Evolutionary conservation across 2,113 vertebrate species (phyloP), one percentile per base, ranked within the genome.

Genomic region (Cariama cristata): DNA sequence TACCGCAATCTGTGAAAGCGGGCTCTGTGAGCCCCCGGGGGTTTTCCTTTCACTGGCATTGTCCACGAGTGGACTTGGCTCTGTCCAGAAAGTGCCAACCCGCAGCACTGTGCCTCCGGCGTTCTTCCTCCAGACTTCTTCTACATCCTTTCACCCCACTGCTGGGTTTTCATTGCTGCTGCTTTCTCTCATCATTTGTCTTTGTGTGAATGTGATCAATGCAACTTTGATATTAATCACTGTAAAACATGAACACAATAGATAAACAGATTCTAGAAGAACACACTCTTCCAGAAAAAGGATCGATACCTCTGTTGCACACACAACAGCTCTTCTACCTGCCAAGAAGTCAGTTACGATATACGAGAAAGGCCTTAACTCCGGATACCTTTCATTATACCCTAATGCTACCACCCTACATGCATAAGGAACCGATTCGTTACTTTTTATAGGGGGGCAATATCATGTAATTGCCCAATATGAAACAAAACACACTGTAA

Each of bases 361-460:
- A 23, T 9, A 32, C 12, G 8, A 84, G 33, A 56, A 62, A 49
- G 24, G 20, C 10, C 23, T 68, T 56, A 21, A 47, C 26, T 77
- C 30, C 38, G 53, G 14, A 27, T 15, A 60, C 9, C 4, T 74
- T 73, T 69, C 27, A 27, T 32, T 63, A 21, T 44, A 62, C 12
- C 14, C 8, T 38, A 71, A 49, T 0, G 0, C 23, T 62, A 74
- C 16, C 28, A 67, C 14, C 24, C 38, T 38, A 50, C 24, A 8
- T 6, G 38, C 0, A 3, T n/a, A 59, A 80, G 33, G 14, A 84
- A 77, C 2, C 6, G 33, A 32, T 1, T 49, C 3, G 3, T 42
- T 74, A 9, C 7, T 21, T 67, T 88, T 67, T 38, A 18, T 33
- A 4, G 13, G 6, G 7, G 40, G 3, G 2, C 16, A 47, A 52